Evolutionary conservation across 2,113 vertebrate genomes (phyloP).

Genomic region (Tretioscincus oriximinensis): DNA sequence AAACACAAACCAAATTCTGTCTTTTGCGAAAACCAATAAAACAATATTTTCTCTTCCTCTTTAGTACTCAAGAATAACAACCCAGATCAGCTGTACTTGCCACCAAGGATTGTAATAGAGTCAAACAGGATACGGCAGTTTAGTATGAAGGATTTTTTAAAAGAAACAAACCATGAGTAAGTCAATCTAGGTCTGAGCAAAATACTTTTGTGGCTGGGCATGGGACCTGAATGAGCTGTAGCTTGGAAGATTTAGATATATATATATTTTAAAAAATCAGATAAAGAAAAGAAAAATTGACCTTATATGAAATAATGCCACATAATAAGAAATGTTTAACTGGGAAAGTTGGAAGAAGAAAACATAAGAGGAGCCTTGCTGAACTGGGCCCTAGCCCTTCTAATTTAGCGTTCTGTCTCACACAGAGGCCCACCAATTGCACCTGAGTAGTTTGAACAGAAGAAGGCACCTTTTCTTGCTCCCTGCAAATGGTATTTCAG

Average conservation of each 20-base stretch:
- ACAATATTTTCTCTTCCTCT: constrained; percentile 1
- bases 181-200: not conserved
- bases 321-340: not conserved
- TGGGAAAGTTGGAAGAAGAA: not conserved
- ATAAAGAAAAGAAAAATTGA: not conserved
- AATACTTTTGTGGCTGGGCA: not conserved
- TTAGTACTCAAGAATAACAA: constrained; percentile 24
- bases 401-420: too few species aligned
- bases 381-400: too few species aligned
- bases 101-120: not conserved
- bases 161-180: constrained; percentile 11
- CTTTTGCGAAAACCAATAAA: constrained; percentile 12
- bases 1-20: not conserved
- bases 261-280: not conserved
- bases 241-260: not conserved
- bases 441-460: too few species aligned
- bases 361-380: too few species aligned
- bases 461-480: too few species aligned
- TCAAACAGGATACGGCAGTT: not conserved
- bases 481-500: too few species aligned
- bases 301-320: not conserved
- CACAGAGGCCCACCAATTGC: too few species aligned
- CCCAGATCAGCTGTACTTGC: constrained; percentile 19
- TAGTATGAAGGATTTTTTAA: not conserved
- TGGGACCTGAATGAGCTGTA: not conserved